phyloP scores from a whole-genome alignment of 2,113 vertebrate genomes.

The Xerus inauris region DNA sequence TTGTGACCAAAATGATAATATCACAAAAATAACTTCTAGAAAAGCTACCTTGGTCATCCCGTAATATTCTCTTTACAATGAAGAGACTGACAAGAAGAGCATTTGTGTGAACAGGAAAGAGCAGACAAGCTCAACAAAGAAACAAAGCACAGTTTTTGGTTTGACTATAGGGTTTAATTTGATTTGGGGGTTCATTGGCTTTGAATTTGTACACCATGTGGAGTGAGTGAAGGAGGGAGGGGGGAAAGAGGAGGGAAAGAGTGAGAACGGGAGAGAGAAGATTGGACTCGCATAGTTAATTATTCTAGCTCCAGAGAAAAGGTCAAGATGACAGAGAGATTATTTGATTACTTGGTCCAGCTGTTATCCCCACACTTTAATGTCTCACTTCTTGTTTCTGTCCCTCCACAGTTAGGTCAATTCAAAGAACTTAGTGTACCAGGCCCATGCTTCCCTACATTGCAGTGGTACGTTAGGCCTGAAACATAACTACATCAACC shows the following conservation, averaged over 20 bases:
- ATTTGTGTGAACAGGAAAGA: constrained; percentile 23
- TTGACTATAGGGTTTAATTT: constrained; percentile 57
- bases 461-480: neutral
- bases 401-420: neutral
- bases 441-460: neutral
- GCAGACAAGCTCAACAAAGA: neutral
- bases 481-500: neutral
- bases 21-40: constrained; percentile 45
- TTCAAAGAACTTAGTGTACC: constrained; percentile 26
- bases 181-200: constrained; percentile 57
- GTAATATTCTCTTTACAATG: constrained; percentile 27
- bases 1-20: neutral
- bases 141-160: constrained; percentile 32
- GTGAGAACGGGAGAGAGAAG: neutral
- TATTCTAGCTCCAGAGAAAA: constrained; percentile 53
- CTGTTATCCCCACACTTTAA: neutral
- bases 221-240: neutral
- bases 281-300: constrained; percentile 17
- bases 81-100: neutral
- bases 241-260: neutral
- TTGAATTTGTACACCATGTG: constrained; percentile 39
- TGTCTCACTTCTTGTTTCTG: neutral
- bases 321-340: constrained; percentile 28
- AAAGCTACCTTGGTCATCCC: neutral
- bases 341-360: constrained; percentile 41